Conservation (phyloP, 2,113 vertebrate genomes). For the Chaetorhynchus papuensis region DNA sequence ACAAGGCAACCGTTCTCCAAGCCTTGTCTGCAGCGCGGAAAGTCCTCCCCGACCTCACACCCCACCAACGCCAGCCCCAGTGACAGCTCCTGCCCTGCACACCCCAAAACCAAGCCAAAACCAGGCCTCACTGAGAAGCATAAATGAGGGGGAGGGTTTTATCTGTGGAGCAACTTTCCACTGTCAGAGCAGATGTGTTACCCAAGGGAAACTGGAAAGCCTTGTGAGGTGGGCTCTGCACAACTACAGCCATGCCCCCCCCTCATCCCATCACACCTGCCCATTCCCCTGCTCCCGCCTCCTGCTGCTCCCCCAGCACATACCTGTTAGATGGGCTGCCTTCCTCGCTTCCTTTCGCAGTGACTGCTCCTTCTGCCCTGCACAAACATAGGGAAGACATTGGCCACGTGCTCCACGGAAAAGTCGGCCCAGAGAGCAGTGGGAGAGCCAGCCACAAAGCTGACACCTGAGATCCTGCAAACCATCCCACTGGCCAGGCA, state of each 20-base stretch:
- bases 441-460: neutral
- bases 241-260: rapidly evolving
- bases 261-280: no score
- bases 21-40: neutral
- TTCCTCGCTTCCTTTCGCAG: neutral
- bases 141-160: neutral
- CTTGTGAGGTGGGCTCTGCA: neutral
- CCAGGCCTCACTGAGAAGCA: neutral
- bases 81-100: neutral
- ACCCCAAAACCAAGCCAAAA: neutral
- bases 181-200: rapidly evolving
- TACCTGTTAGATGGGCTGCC: conserved; percentile 76
- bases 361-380: conserved; percentile 35
- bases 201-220: neutral
- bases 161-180: neutral
- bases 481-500: neutral
- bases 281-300: neutral
- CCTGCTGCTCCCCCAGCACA: neutral
- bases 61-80: neutral
- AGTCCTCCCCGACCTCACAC: neutral
- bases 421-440: neutral
- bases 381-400: neutral
- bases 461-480: neutral
- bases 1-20: neutral
- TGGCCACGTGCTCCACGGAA: neutral